Base-by-base conservation (phyloP, 2,113 vertebrate species). In the Gila orcuttii region DNA sequence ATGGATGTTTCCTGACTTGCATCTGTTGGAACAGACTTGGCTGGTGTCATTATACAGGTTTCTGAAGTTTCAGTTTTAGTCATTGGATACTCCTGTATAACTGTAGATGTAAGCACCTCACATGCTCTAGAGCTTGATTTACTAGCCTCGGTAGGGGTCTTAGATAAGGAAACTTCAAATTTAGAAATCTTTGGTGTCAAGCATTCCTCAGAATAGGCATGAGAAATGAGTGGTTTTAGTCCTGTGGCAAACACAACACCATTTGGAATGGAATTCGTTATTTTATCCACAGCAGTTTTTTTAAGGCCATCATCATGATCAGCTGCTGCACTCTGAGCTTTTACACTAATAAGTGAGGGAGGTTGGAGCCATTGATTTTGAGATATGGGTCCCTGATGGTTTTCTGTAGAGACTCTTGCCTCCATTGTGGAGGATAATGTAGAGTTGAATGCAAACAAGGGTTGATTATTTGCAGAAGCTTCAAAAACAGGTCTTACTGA, bases 391-490 rank as follows among this genome's bases (percentile, higher is more conserved):
- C 3, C 86, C 13, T 79, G 45, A 45, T 62, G 10, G 47, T 92
- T 90, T 1, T 89, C 31, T 52, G 50, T 71, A 60, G 50, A 79
- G 66, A 86, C 8, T 75, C 31, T 81, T 28, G 71, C 62, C 86
- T 90, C 87, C 85, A 87, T 86, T 17, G 88, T 77, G 47, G 82
- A 89, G 77, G 83, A 91, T 47, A 90, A 90, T 55, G 83, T 57
- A 36, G 91, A 87, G 86, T 87, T 92, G 68, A 89, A 28, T 50
- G 89, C 76, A 87, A 92, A 93, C 79, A 93, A 88, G 71, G 90
- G 86, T 13, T 92, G 90, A 52, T 91, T 93, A 9, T 89, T 86
- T 90, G 90, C 91, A 55, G 89, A 92, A 86, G 91, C 88, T 92
- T 95, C 91, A 88, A 91, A 90, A 87, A 90, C 84, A 36, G 91